Evolutionary conservation across 2,797 vertebrate genomes (phyloP), one percentile per base, ranked within the genome.

Genomic region (Esox masquinongy): DNA sequence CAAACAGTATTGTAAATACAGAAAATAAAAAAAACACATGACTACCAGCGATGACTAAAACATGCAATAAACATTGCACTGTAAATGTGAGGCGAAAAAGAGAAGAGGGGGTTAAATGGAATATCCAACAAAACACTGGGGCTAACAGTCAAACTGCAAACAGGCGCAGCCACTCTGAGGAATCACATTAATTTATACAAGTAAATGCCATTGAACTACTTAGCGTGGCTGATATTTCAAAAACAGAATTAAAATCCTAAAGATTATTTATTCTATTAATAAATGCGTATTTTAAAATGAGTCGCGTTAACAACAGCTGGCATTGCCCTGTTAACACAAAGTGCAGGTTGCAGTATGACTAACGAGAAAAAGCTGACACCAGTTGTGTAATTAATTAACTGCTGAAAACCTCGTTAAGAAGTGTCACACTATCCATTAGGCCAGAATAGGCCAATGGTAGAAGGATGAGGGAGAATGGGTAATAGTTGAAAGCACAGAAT

Each of bases 391-490:
- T 76, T 80, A 39, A 73, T 80, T 69, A 76, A 76, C 71, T 39
- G 24, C 17, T 69, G 76, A 74, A 73, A 68, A 66, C 64, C 29
- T 67, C 72, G 59, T 79, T 79, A 68, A 39, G 66, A 73, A 69
- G 70, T 22, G 71, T 80, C 71, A 76, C 63, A 67, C 69, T 73
- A 74, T 73, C 66, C 74, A 76, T 64, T 80, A 76, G 12, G 31
- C 53, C 43, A 36, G 39, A 17, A 53, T 66, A 73, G 12, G 43
- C 43, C 63, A 19, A 24, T 29, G 64, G 15, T 29, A 50, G 53
- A 71, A 59, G 22, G n/a, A 24, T 61, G 11, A 24, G n/a, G 22
- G 22, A 24, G 22, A 61, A 12, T 2, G 11, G 56, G n/a, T 4
- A 61, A 26, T 61, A 61, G 56, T 24, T 61, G 56, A 61, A 26